phyloP scores from a whole-genome alignment of 2,797 vertebrate species.

The Lophius americanus region DNA sequence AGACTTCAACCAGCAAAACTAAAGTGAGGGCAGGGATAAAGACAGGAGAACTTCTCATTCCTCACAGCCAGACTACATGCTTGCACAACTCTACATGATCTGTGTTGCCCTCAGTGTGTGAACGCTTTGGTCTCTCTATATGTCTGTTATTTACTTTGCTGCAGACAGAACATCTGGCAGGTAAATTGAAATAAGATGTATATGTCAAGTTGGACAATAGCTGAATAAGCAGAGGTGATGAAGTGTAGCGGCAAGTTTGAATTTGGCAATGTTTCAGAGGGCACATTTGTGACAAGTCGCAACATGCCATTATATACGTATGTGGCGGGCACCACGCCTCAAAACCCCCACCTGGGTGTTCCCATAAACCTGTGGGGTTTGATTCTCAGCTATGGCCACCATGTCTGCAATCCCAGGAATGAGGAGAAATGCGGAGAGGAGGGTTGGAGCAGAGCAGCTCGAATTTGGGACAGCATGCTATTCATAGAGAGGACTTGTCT shows the following conservation, averaged over 20 bases:
- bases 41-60: constrained; percentile 30
- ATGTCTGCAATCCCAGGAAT: constrained; percentile 72
- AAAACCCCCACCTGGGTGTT: constrained; percentile 56
- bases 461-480: constrained; percentile 51
- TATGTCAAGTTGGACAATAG: constrained; percentile 3
- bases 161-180: constrained; percentile 7
- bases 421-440: constrained; percentile 43
- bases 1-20: constrained; percentile 41
- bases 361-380: constrained; percentile 35
- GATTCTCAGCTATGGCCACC: constrained; percentile 65
- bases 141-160: constrained; percentile 18
- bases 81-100: constrained; percentile 21
- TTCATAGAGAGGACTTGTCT: constrained; percentile 61
- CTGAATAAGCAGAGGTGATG: background rate
- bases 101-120: constrained; percentile 3
- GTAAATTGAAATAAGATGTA: constrained; percentile 13
- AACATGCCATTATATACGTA: constrained; percentile 28
- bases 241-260: background rate
- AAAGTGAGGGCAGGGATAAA: constrained; percentile 33
- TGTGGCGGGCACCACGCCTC: constrained; percentile 18
- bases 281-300: constrained; percentile 37
- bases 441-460: constrained; percentile 20
- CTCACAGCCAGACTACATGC: constrained; percentile 28
- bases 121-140: constrained; percentile 2
- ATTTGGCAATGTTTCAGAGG: constrained; percentile 16